Conservation (phyloP, 2,888 invertebrate genomes). For the Empis livida region DNA sequence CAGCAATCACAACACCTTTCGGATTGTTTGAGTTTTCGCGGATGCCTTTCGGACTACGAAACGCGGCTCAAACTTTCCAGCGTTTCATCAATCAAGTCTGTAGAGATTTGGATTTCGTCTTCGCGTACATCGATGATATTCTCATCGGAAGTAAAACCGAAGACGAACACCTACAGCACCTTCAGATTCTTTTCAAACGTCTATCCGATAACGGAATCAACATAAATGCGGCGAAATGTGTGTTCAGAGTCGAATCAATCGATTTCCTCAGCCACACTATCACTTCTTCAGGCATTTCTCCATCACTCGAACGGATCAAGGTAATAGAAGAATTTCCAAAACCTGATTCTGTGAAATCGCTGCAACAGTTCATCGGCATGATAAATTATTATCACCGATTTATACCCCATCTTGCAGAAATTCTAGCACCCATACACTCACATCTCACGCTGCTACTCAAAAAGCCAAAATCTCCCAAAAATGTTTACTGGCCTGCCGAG, state of each 20-base stretch:
- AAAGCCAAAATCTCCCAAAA: not conserved
- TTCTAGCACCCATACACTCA: not conserved
- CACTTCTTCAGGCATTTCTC: not conserved
- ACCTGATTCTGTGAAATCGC: no score
- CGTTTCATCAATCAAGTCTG: not conserved
- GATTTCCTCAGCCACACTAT: not conserved
- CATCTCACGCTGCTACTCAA: not conserved
- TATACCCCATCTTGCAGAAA: no score
- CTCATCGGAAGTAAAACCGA: constrained; percentile 10
- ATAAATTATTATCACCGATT: no score
- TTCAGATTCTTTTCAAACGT: constrained; percentile 9
- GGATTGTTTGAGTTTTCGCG: not conserved
- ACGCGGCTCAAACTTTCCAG: constrained; percentile 1
- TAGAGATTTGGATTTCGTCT: not conserved
- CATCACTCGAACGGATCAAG: not conserved
- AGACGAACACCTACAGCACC: constrained; percentile 10
- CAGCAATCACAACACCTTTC: constrained; percentile 1
- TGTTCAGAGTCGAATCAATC: not conserved
- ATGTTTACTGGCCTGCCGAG: not conserved
- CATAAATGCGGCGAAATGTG: constrained; percentile 13
- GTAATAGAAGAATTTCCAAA: not conserved
- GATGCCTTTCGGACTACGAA: constrained; percentile 1
- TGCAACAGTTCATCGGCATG: no score
- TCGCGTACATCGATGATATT: not conserved
- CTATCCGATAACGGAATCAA: constrained; percentile 4